Conservation (phyloP, 2,797 vertebrate genomes). For the Aulostomus chinensis region DNA sequence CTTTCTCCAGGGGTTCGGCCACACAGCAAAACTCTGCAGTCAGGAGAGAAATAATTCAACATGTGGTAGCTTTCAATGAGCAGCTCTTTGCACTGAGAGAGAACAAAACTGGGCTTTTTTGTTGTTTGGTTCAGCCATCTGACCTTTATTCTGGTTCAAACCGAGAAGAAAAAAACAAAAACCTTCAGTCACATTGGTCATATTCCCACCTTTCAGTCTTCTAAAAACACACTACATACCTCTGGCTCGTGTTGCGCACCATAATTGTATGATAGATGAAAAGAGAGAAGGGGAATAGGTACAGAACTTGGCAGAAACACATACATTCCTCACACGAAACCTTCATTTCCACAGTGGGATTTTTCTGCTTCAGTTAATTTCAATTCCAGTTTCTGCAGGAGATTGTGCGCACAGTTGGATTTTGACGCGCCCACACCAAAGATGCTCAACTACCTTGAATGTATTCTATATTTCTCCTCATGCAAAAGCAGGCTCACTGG, state of each 20-base stretch:
- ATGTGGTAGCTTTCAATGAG: too few species aligned
- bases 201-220: slow-evolving; percentile 26
- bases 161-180: too few species aligned
- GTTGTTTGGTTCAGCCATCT: slow-evolving; percentile 3
- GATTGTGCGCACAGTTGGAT: slow-evolving; percentile 14
- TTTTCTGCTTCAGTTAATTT: slow-evolving; percentile 45
- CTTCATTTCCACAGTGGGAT: slow-evolving; percentile 45
- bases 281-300: slow-evolving; percentile 44
- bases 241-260: slow-evolving; percentile 43
- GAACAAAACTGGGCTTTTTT: background rate
- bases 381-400: slow-evolving; percentile 33
- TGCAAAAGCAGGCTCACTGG: too few species aligned
- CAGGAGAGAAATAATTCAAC: slow-evolving; percentile 41
- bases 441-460: too few species aligned
- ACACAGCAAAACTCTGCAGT: slow-evolving; percentile 30
- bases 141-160: too few species aligned
- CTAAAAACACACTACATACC: slow-evolving; percentile 44
- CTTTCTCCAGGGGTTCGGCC: slow-evolving; percentile 34
- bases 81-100: slow-evolving; percentile 7
- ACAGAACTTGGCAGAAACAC: slow-evolving; percentile 57
- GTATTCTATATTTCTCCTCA: too few species aligned
- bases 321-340: slow-evolving; percentile 61
- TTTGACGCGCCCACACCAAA: slow-evolving; percentile 17
- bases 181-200: too few species aligned
- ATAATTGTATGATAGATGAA: slow-evolving; percentile 67